Evolutionary conservation across 2,797 vertebrate genomes (phyloP), one percentile per base, ranked within the genome.

Genomic region (Rachycentron canadum): DNA sequence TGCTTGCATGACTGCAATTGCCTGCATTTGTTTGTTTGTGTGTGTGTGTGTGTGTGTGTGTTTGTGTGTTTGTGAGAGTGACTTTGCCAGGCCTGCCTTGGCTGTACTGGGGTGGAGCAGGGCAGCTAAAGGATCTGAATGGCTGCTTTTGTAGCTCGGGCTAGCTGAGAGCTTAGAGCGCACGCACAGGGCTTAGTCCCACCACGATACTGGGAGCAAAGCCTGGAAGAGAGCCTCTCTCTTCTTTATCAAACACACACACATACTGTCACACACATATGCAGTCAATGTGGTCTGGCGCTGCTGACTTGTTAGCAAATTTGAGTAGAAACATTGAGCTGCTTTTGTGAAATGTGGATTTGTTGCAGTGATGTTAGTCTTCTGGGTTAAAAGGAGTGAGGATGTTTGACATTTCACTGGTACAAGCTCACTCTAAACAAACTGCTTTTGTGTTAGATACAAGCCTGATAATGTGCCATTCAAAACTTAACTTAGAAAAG

Each of bases 171-270:
- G 89, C 86, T 79, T 76, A 83, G 76, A 87, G 87, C 55, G 81
- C 90, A 92, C 85, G 89, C 90, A 92, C 76, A 85, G 86, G 87
- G 88, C 86, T 94, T 93, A 91, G 90, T 79, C 89, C 81, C 86
- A 79, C 91, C 85, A 86, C 80, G 68, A 88, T 80, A 87, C 83
- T 83, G 85, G 71, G 75, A 91, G 88, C 69, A 56, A 49, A 81
- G 65, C 64, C 81, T 88, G 86, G 83, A 90, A 78, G 58, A 86
- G 69, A 80, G 74, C 56, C 86, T 55, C 81, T 50, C 69, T 73
- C 63, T 78, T 76, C 69, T 86, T 65, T 76, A 76, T 86, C 85
- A 85, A 71, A 76, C 38, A 61, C 58, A 80, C 73, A 67, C 55
- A 72, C 55, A 25, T 17, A 63, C 58, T 45, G 45, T 67, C 73